Evolutionary conservation across 2,888 invertebrate genomes (phyloP).

Genomic region (Thera obeliscata): DNA sequence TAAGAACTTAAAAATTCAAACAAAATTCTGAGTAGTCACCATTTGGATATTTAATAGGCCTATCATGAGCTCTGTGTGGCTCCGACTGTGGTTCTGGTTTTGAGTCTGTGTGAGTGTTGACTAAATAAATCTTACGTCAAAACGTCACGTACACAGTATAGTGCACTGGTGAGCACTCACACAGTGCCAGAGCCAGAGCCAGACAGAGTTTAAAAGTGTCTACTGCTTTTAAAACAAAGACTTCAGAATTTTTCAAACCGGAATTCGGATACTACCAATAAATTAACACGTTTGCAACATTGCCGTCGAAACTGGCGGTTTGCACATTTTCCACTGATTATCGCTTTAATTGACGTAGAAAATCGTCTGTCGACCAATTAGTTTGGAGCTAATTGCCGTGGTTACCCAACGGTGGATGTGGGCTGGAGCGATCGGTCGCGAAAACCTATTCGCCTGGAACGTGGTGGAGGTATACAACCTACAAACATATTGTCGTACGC

Average conservation of each 20-base stretch:
- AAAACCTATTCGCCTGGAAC: constrained; percentile 22
- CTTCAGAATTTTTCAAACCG: not conserved
- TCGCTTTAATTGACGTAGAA: constrained; percentile 32
- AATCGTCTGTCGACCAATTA: constrained; percentile 33
- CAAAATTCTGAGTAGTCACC: no score
- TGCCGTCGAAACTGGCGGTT: constrained; percentile 20
- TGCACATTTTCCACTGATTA: constrained; percentile 33
- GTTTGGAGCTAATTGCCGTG: constrained; percentile 18
- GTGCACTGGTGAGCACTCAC: no score
- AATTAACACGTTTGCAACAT: constrained; percentile 27
- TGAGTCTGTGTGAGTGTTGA: no score
- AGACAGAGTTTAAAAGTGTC: not conserved
- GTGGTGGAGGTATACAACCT: not conserved
- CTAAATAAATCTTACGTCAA: no score
- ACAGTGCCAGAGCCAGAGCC: no score
- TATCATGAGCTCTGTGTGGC: no score
- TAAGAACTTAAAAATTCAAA: no score
- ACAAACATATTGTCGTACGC: not conserved
- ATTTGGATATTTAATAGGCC: no score
- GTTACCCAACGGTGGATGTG: constrained; percentile 28
- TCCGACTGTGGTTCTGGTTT: no score
- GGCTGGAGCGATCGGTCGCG: constrained; percentile 24
- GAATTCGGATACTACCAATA: constrained; percentile 27
- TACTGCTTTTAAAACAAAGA: not conserved
- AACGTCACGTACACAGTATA: no score